Evolutionary conservation across 2,113 vertebrate species (phyloP).

Genomic region (Gymnarchus niloticus): DNA sequence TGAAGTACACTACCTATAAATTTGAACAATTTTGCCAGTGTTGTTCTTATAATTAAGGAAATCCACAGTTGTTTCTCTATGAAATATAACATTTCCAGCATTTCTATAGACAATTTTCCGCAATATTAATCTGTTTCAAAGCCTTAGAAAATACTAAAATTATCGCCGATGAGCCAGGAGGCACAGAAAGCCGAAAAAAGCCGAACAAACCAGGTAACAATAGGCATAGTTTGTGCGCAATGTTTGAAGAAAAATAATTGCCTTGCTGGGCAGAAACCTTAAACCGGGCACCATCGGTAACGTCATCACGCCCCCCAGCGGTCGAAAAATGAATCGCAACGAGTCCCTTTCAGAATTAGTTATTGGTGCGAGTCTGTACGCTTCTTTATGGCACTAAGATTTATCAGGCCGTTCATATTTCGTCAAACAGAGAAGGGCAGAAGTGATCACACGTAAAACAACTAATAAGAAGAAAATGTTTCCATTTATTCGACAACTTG

Average conservation of each 20-base stretch:
- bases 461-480: slow-evolving; percentile 16
- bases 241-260: too few relatives aligned
- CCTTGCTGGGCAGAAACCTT: too few relatives aligned
- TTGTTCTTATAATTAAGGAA: not conserved
- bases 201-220: not conserved
- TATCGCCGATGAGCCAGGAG: too few relatives aligned
- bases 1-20: too few relatives aligned
- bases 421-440: not conserved
- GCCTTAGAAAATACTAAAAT: too few relatives aligned
- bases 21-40: not conserved
- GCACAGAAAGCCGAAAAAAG: too few relatives aligned
- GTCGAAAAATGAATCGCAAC: not conserved
- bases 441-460: not conserved
- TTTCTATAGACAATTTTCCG: not conserved
- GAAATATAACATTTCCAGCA: not conserved
- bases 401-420: not conserved
- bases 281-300: too few relatives aligned
- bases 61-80: not conserved
- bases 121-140: too few relatives aligned
- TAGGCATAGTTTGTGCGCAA: not conserved
- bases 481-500: slow-evolving; percentile 34
- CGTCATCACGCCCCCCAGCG: not conserved
- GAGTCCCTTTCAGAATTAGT: not conserved
- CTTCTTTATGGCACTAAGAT: not conserved
- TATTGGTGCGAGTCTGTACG: not conserved